Evolutionary conservation across 2,888 invertebrate genomes (phyloP), one percentile per base, ranked within the genome.

Genomic region (Rhagium mordax): DNA sequence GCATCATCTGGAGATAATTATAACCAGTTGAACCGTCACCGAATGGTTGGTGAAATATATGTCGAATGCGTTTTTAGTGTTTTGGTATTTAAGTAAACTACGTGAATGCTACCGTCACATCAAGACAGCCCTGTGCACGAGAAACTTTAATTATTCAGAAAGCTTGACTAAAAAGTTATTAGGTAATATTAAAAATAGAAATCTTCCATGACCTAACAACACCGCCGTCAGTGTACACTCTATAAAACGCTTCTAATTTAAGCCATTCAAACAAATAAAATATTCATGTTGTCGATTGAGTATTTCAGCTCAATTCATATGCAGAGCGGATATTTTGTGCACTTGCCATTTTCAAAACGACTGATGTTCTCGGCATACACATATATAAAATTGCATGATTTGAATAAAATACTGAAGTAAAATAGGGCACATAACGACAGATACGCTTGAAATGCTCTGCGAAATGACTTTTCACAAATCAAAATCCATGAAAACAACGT

Each of bases 341-440:
- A 79, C 77, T 81, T 74, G 82, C 81, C 80, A 79, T 83, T 84
- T 82, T 78, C 75, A 73, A 80, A 82, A 81, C 81, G 82, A 81
- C 79, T 78, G 81, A 83, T 82, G 84, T 82, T 82, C 82, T 72
- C 80, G 70, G 78, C 80, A 78, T 79, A 73, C 77, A 69, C 79
- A 81, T 80, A 80, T 79, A 81, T 79, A 81, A 83, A 81, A 80
- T 75, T 81, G 81, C 81, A 82, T 78, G 82, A 82, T 83, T 78
- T 81, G 83, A 83, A 83, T 84, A 84, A 84, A 82, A 81, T 80
- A 64, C 74, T 55, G 64, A 64, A 74, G 74, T 72, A 79, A 79
- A 79, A 80, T 79, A 70, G 76, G 68, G 59, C 61, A 68, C 61
- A 68, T 67, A 71, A 76, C 71, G 70, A 70, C 66, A 53, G 64